Percentiles rank a stretch among this genome's conserved stretches.
These are phyloP conservation scores for Steatornis caripensis DNA, from an alignment of 2,113 vertebrate genomes.

Conservation along the genomic window DNA sequence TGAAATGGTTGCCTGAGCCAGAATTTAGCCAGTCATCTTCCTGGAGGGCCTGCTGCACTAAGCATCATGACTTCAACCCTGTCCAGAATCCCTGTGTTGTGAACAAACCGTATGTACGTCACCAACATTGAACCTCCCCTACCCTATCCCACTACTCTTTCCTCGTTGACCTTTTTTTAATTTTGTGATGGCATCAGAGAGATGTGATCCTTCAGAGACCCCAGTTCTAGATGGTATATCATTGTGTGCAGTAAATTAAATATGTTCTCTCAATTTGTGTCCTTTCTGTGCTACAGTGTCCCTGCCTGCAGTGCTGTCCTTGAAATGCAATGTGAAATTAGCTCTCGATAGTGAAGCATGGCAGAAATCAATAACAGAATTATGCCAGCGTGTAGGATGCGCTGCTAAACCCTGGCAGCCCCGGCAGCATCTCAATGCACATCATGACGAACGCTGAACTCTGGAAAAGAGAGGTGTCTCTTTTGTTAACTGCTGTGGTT, in stretches of 20 bases:
- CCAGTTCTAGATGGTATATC: not conserved
- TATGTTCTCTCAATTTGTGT: not conserved
- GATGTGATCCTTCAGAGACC: not conserved
- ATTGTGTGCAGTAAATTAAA: not conserved
- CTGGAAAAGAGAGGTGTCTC: not conserved
- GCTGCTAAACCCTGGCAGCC: not conserved
- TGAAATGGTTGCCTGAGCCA: not conserved
- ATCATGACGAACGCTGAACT: not conserved
- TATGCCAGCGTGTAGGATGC: not conserved
- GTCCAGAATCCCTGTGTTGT: not conserved
- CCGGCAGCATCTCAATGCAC: not conserved
- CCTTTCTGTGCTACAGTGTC: not conserved
- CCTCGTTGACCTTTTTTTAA: not conserved
- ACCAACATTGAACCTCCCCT: not conserved
- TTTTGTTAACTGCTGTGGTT: not conserved
- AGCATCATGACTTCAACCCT: not conserved
- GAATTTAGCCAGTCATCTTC: not conserved
- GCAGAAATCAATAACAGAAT: slow-evolving; percentile 57
- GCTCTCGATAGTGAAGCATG: not conserved
- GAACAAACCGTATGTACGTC: not conserved
- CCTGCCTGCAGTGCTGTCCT: not conserved
- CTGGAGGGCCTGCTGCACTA: not conserved
- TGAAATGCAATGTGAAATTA: slow-evolving; percentile 47
- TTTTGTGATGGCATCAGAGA: not conserved
- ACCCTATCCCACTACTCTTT: not conserved